Conservation (phyloP, 2,797 vertebrate genomes). For the Sparidentex hasta region DNA sequence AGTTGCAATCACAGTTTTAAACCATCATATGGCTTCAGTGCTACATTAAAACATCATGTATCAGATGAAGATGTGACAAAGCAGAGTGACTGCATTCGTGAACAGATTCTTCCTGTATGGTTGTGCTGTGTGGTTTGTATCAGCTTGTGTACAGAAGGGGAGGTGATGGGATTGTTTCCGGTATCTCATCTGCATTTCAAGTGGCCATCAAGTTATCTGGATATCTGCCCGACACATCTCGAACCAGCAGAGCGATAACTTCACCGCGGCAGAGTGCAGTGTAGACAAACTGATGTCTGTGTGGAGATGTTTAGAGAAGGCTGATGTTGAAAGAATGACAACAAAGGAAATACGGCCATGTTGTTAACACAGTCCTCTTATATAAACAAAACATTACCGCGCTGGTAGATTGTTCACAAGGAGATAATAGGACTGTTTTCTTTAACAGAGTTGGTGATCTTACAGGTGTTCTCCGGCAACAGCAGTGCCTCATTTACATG, state of each 20-base stretch:
- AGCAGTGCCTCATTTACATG: background rate
- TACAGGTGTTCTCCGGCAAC: background rate
- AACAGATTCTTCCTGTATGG: no score
- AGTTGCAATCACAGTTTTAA: background rate
- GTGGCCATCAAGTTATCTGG: slow-evolving; percentile 17
- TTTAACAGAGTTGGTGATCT: background rate
- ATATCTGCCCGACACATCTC: slow-evolving; percentile 33
- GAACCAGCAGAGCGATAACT: slow-evolving; percentile 27
- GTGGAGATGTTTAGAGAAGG: slow-evolving; percentile 14
- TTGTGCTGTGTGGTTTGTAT: background rate
- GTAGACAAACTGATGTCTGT: background rate
- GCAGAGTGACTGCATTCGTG: background rate
- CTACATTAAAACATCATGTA: background rate
- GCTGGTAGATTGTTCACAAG: background rate
- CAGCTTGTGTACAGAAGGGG: background rate
- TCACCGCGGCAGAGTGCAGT: background rate
- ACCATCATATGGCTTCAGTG: background rate
- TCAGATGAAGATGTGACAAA: no score
- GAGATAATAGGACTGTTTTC: background rate
- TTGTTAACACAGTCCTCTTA: background rate
- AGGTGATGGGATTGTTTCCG: slow-evolving; percentile 25
- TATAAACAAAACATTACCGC: background rate
- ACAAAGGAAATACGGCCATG: background rate
- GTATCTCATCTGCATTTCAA: slow-evolving; percentile 33
- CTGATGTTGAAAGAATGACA: slow-evolving; percentile 8